Evolutionary conservation across 2,888 invertebrate genomes (phyloP).

Genomic region (Drosophila diplacantha): DNA sequence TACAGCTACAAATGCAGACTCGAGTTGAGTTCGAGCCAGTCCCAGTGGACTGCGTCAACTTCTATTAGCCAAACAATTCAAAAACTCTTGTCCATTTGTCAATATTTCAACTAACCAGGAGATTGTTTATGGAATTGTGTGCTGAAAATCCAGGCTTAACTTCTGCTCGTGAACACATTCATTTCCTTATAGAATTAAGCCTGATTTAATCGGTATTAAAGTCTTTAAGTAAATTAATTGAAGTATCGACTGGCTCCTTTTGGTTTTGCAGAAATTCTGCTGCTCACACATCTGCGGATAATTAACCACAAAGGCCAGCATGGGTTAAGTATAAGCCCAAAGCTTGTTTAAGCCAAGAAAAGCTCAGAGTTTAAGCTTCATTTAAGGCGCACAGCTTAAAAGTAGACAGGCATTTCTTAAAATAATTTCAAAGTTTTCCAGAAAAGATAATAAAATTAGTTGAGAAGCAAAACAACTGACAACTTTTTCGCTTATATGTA

Average conservation of each 20-base stretch:
- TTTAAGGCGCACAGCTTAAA: slow-evolving; percentile 2
- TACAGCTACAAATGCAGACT: slow-evolving; percentile 26
- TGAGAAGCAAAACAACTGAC: background rate
- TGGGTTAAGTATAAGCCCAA: slow-evolving; percentile 16
- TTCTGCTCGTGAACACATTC: slow-evolving; percentile 4
- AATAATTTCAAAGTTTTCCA: background rate
- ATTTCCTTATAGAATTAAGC: slow-evolving; percentile 19
- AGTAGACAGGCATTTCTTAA: background rate
- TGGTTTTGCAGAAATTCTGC: slow-evolving; percentile 7
- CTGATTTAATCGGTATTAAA: background rate
- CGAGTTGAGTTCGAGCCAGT: slow-evolving; percentile 8
- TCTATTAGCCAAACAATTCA: slow-evolving; percentile 33
- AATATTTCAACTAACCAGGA: slow-evolving; percentile 10
- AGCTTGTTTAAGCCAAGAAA: background rate
- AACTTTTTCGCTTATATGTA: background rate
- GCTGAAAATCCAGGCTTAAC: background rate
- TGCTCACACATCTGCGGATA: background rate
- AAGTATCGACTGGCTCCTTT: slow-evolving; percentile 12
- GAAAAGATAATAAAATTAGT: background rate
- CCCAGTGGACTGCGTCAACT: slow-evolving; percentile 34
- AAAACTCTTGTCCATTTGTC: slow-evolving; percentile 36
- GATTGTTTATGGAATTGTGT: slow-evolving; percentile 13
- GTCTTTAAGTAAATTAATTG: slow-evolving; percentile 3
- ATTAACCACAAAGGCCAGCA: background rate
- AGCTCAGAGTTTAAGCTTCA: slow-evolving; percentile 1